These are phyloP conservation scores for Bombylius major DNA, from an alignment of 2,888 invertebrate species.

Conservation along the genomic window DNA sequence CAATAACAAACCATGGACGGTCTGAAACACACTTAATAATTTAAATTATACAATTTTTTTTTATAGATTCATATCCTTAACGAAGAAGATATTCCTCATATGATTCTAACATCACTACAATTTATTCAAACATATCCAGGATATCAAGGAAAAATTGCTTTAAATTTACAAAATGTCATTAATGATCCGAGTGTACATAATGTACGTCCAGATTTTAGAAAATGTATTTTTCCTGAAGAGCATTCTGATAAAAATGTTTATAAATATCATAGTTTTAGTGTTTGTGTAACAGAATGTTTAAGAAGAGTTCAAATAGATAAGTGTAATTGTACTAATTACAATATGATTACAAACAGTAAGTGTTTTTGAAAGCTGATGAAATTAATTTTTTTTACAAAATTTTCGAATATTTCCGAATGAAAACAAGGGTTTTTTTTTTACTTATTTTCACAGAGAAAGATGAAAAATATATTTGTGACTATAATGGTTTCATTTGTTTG, in stretches of 20 bases:
- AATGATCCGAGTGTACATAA: constrained; percentile 51
- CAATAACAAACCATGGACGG: too few relatives aligned
- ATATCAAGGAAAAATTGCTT: constrained; percentile 13
- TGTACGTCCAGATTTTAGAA: constrained; percentile 46
- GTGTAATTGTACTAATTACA: constrained; percentile 55
- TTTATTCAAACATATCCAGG: constrained; percentile 9
- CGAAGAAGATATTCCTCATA: constrained; percentile 29
- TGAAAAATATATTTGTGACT: constrained; percentile 38
- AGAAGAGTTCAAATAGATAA: constrained; percentile 44
- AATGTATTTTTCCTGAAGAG: constrained; percentile 59
- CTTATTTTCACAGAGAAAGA: constrained; percentile 11
- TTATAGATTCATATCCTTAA: constrained; percentile 23
- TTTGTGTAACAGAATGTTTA: constrained; percentile 56
- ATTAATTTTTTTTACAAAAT: neutral
- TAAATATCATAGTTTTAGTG: constrained; percentile 55
- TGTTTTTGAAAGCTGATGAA: neutral
- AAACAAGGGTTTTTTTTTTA: neutral
- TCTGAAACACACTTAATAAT: too few relatives aligned
- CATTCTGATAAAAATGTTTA: constrained; percentile 42
- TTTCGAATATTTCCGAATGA: neutral
- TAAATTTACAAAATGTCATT: constrained; percentile 45
- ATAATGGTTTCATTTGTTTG: constrained; percentile 49
- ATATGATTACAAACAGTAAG: constrained; percentile 46
- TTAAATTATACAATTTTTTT: neutral
- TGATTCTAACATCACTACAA: constrained; percentile 16